Base-by-base conservation (phyloP, 2,113 vertebrate species). In the Variabilichromis moorii region DNA sequence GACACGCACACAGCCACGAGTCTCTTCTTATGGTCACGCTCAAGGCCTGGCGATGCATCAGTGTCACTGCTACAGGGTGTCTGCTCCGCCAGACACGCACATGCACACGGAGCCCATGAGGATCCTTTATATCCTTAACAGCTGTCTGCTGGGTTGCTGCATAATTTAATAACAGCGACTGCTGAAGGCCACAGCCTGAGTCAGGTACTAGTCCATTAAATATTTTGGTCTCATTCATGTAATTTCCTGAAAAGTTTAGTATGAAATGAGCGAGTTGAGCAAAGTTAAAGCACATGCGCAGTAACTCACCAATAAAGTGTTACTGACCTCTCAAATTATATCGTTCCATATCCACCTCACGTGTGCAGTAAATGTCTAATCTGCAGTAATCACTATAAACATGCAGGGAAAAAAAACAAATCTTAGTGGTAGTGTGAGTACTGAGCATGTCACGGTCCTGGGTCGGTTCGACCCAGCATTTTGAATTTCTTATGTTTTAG, bases 11-110 rank as follows among this genome's bases (percentile, higher is more conserved):
- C 28, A 11, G 26, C 31, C 26, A 33, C 21, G 26, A 13, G 42
- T 55, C 73, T 82, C 79, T 80, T 47, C 85, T 88, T 79, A 16
- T 6, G 19, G 83, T 90, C 84, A 90, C 7, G 37, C 94, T 90
- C 83, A 86, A 89, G 89, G 85, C 90, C 88, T 86, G 83, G 88
- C 83, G 82, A 89, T 92, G 89, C 47, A 91, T 93, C 94, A 92
- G 83, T 83, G 81, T 91, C 87, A 91, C 81, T 83, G 87, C 81
- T 57, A 37, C 71, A 51, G 19, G 31, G 51, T 11, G 53, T 59
- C 68, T 57, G 68, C 68, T 63, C 55, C 21, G 3, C 33, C 42
- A 59, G 28, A 78, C 47, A 57, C 68, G 53, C 68, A 59, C 31
- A 50, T 26, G 59, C 68, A 26, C 59, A 59, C 45, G 54, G 6